Conservation (phyloP, 2,888 invertebrate species). For the Coelinius sp. region DNA sequence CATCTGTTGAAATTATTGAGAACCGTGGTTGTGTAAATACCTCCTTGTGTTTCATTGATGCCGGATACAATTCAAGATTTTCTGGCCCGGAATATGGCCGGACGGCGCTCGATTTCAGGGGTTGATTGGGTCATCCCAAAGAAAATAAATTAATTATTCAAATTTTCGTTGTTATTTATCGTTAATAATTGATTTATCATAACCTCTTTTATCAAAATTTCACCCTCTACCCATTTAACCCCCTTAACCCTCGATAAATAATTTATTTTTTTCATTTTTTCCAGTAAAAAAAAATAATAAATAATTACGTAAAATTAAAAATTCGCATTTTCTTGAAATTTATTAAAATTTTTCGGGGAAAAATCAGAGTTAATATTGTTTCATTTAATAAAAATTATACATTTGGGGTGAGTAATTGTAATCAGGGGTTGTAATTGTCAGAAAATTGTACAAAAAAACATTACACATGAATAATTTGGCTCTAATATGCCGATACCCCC, state of each 20-base stretch:
- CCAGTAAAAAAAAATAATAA: neutral
- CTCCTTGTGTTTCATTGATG: neutral
- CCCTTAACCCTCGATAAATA: no score
- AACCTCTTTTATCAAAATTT: no score
- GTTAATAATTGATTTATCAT: no score
- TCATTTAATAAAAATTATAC: neutral
- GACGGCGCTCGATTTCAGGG: constrained; percentile 6
- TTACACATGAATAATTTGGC: constrained; percentile 34
- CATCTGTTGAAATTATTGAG: constrained; percentile 20
- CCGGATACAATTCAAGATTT: constrained; percentile 11
- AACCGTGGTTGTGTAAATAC: neutral
- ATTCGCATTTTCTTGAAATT: neutral
- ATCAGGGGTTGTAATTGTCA: neutral
- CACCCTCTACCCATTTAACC: no score
- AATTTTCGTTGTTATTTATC: neutral
- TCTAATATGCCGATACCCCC: constrained; percentile 27
- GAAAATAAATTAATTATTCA: neutral
- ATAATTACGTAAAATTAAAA: neutral
- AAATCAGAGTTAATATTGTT: neutral
- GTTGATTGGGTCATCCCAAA: neutral
- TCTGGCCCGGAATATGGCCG: constrained; percentile 23
- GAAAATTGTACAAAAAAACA: constrained; percentile 3
- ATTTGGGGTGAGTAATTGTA: neutral
- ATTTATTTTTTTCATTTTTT: no score
- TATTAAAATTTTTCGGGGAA: neutral